These are phyloP conservation scores for Chionodraco myersi DNA, from an alignment of 2,113 vertebrate genomes.

Conservation along the genomic window DNA sequence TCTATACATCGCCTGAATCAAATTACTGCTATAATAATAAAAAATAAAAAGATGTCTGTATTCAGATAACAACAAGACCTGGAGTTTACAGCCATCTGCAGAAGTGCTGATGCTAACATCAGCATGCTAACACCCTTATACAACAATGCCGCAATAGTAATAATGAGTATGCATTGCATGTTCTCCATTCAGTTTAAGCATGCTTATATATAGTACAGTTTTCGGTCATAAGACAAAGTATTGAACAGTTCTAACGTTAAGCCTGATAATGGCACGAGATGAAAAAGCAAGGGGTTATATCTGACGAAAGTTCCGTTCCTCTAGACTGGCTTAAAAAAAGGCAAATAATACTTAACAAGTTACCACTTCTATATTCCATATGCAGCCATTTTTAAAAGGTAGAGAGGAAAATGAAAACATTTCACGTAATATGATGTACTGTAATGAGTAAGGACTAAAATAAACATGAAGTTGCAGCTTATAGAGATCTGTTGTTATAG, in stretches of 20 bases:
- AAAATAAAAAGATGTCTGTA: too few species aligned
- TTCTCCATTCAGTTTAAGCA: not conserved
- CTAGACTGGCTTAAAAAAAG: too few species aligned
- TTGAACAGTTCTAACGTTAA: not conserved
- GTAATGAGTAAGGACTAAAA: not conserved
- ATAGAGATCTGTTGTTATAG: conserved; percentile 1
- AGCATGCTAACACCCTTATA: not conserved
- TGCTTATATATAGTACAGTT: not conserved
- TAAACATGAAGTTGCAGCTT: conserved; percentile 3
- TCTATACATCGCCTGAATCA: not conserved
- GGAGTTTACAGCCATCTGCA: too few species aligned
- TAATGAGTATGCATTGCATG: not conserved
- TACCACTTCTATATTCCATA: not conserved
- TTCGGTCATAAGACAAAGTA: not conserved
- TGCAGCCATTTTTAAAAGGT: not conserved
- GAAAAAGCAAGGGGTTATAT: not conserved
- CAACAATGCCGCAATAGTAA: not conserved
- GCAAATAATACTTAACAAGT: too few species aligned
- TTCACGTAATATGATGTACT: not conserved
- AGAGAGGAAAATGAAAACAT: conserved; percentile 7
- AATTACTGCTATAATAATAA: not conserved
- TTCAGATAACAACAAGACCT: too few species aligned
- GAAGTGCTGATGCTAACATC: not conserved
- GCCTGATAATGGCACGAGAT: not conserved
- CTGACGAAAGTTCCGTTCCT: not conserved